These are phyloP conservation scores for Polypedilum pembai DNA, from an alignment of 1,140 invertebrate genomes.

Conservation along the genomic window DNA sequence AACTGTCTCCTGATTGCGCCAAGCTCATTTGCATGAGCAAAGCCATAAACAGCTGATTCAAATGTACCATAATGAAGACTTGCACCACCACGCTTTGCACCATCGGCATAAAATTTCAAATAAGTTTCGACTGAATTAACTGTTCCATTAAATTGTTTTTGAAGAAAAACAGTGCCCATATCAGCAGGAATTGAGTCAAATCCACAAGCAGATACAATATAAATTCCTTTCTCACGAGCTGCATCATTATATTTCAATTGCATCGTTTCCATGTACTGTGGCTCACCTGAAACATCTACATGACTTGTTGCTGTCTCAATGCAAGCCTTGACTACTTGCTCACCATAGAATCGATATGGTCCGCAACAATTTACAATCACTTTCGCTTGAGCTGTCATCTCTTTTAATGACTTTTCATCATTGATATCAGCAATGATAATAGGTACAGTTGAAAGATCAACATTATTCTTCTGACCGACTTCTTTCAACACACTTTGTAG, in stretches of 20 bases:
- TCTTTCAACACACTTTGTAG: slow-evolving; percentile 58
- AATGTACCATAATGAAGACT: slow-evolving; percentile 69
- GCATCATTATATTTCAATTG: slow-evolving; percentile 69
- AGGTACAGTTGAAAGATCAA: slow-evolving; percentile 53
- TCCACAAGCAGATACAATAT: slow-evolving; percentile 82
- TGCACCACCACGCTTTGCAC: slow-evolving; percentile 38
- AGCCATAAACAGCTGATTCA: slow-evolving; percentile 68
- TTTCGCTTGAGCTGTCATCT: slow-evolving; percentile 66
- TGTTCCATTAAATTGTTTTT: slow-evolving; percentile 58
- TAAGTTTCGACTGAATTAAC: slow-evolving; percentile 72
- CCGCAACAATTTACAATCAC: slow-evolving; percentile 78
- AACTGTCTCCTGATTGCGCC: slow-evolving; percentile 55
- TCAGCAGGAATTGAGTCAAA: slow-evolving; percentile 86
- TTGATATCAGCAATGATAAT: slow-evolving; percentile 71
- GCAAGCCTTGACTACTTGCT: slow-evolving; percentile 50
- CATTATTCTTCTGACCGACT: slow-evolving; percentile 47
- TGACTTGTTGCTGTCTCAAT: slow-evolving; percentile 73
- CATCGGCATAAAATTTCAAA: slow-evolving; percentile 44
- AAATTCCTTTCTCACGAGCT: slow-evolving; percentile 70
- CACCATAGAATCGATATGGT: slow-evolving; percentile 82
- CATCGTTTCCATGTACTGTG: slow-evolving; percentile 80
- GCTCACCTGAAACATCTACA: slow-evolving; percentile 89
- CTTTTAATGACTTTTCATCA: slow-evolving; percentile 59
- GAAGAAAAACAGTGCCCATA: slow-evolving; percentile 65
- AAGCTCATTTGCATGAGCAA: slow-evolving; percentile 58